phyloP scores from a whole-genome alignment of 2,113 vertebrate genomes.

The Odocoileus hemionus region DNA sequence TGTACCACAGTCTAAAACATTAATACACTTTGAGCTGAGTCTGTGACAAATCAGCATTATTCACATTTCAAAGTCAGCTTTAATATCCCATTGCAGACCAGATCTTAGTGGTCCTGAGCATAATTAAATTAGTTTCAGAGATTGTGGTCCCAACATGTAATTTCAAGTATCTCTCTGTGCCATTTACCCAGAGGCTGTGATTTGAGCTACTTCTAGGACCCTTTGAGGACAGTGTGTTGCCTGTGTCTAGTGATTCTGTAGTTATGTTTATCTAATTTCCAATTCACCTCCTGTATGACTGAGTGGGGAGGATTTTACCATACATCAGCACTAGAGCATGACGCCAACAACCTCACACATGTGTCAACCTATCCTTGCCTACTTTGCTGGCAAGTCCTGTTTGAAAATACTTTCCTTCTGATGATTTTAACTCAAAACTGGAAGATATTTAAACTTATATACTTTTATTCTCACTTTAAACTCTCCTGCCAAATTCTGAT shows the following conservation, averaged over 20 bases:
- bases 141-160: background rate
- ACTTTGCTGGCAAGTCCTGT: slow-evolving; percentile 32
- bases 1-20: background rate
- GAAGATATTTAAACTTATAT: background rate
- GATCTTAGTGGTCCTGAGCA: background rate
- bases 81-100: slow-evolving; percentile 22
- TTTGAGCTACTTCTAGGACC: background rate
- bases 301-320: slow-evolving; percentile 55
- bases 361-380: background rate
- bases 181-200: slow-evolving; percentile 15
- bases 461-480: background rate
- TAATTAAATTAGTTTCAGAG: slow-evolving; percentile 62
- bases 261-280: slow-evolving; percentile 51
- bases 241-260: background rate
- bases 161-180: slow-evolving; percentile 38
- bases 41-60: slow-evolving; percentile 46
- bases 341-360: slow-evolving; percentile 43
- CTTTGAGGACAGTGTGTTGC: background rate
- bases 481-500: background rate
- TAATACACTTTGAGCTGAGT: background rate
- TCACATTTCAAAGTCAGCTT: slow-evolving; percentile 43
- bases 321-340: slow-evolving; percentile 27
- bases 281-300: background rate
- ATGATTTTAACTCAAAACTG: slow-evolving; percentile 40
- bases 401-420: background rate